Conservation (phyloP, 2,797 vertebrate genomes). For the Poeciliopsis paucimaculata region DNA sequence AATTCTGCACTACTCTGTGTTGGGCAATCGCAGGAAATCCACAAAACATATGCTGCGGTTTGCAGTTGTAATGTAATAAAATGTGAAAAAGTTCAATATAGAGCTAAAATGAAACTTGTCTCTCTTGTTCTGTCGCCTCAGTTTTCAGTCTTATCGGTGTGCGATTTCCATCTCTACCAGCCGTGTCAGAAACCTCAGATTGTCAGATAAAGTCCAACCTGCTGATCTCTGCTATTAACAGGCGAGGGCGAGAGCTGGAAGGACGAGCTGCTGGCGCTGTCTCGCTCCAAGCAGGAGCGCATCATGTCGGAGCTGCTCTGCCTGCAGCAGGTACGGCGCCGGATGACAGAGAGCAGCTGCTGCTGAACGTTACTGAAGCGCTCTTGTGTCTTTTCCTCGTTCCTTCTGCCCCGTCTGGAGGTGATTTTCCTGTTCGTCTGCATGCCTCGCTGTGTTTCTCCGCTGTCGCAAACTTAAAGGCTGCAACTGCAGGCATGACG, state of each 20-base stretch:
- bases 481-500: not conserved
- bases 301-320: constrained; percentile 81
- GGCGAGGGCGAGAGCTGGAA: constrained; percentile 86
- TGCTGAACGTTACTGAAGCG: not conserved
- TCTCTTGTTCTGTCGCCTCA: not conserved
- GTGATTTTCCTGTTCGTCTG: constrained; percentile 53
- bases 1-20: not conserved
- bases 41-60: not conserved
- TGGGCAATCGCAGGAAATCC: not conserved
- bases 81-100: not conserved
- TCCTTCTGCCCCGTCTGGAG: constrained; percentile 1
- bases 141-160: not conserved
- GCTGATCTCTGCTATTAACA: constrained; percentile 51
- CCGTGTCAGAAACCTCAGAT: not conserved
- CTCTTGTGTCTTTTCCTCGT: not conserved
- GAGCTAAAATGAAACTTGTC: not conserved
- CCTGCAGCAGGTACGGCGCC: constrained; percentile 75
- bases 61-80: not conserved
- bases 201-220: not conserved
- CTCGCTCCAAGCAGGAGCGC: constrained; percentile 86
- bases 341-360: not conserved
- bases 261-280: constrained; percentile 86
- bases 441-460: constrained; percentile 45
- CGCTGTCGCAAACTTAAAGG: not conserved
- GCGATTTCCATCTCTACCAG: not conserved